phyloP scores from a whole-genome alignment of 2,113 vertebrate species.

The Danionella cerebrum region DNA sequence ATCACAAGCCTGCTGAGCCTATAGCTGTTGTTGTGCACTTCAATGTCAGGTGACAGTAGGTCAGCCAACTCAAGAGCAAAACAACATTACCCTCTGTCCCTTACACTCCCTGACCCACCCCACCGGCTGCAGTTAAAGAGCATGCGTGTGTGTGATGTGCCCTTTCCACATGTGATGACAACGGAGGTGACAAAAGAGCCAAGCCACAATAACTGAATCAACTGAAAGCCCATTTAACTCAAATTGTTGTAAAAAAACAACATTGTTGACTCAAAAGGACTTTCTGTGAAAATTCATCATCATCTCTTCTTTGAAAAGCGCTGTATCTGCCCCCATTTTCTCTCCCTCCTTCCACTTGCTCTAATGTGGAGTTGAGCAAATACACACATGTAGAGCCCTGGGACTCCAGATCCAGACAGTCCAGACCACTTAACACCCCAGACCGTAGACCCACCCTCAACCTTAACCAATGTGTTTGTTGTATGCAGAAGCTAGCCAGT shows the following conservation, averaged over 20 bases:
- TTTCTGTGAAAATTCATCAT: slow-evolving; percentile 10
- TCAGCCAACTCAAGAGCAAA: slow-evolving; percentile 40
- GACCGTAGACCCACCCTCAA: slow-evolving; percentile 79
- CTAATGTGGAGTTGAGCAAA: neutral
- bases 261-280: neutral
- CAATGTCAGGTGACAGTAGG: neutral
- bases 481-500: slow-evolving; percentile 64
- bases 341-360: neutral
- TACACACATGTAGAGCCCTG: slow-evolving; percentile 12
- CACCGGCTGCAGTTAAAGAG: slow-evolving; percentile 15
- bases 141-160: neutral
- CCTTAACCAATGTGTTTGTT: slow-evolving; percentile 77
- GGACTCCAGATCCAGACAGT: slow-evolving; percentile 53
- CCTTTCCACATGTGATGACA: neutral
- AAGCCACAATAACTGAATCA: neutral
- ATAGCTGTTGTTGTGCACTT: neutral
- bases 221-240: neutral
- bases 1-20: neutral
- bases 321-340: neutral
- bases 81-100: slow-evolving; percentile 38
- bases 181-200: slow-evolving; percentile 22
- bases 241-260: neutral
- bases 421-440: slow-evolving; percentile 63
- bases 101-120: neutral
- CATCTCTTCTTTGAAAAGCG: slow-evolving; percentile 1